Evolutionary conservation across 2,113 vertebrate species (phyloP), one percentile per base, ranked within the genome.

Genomic region (Chloroceryle aenea): DNA sequence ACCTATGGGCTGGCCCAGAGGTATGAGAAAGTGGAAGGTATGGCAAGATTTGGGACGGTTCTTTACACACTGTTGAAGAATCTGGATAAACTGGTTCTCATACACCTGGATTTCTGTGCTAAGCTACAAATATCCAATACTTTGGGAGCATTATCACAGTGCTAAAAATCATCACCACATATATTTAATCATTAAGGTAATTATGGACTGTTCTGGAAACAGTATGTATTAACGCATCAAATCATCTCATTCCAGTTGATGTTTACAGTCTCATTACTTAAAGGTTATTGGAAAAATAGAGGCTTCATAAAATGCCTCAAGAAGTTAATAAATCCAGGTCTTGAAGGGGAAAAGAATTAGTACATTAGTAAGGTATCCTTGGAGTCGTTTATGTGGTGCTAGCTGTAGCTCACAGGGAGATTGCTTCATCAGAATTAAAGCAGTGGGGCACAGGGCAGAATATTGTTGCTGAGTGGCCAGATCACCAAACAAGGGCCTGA

Each of bases 281-380:
- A 75, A 71, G 29, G 17, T 64, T 64, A 63, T 14, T 59, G 61
- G 25, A 90, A 50, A 66, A 69, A 69, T 38, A 38, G 17, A 53
- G 13, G 12, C 29, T 93, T 88, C 42, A 56, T 72, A 73, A 84
- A 85, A 81, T 53, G 18, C n/a, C 42, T 72, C 17, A 79, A 79
- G 79, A 88, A 88, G 69, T 93, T 85, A 88, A 52, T 95, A 91
- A 93, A 67, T 72, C 53, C 63, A 58, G 20, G 29, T 76, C 47
- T 72, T 67, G 42, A 84, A 84, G 29, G 47, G 21, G 42, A 76
- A 76, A 38, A 72, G 30, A 52, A 40, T 67, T 40, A 88, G 22
- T 53, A 32, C 7, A 16, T 85, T 68, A 27, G 14, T 38, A 19
- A 47, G 27, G 50, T 42, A 42, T 43, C 23, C n/a, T 71, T 38